A percentile compares a stretch with the other conserved stretches of the same genome.
phyloP scores from a whole-genome alignment of 2,113 vertebrate genomes.

The Cavia aperea region DNA sequence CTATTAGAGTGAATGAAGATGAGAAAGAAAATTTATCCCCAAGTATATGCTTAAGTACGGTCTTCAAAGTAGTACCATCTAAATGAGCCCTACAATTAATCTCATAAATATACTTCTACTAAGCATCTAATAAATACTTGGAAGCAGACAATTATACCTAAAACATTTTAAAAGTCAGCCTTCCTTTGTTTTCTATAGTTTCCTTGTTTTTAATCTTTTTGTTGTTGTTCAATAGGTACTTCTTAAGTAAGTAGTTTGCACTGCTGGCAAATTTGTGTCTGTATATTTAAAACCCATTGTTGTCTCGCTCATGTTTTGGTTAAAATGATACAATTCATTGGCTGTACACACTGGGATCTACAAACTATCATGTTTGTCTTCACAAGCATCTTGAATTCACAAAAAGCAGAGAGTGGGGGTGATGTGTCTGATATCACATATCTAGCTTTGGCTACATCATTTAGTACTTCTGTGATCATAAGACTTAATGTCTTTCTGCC shows the following conservation, averaged over 20 bases:
- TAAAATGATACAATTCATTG: neutral
- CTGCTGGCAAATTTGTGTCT: neutral
- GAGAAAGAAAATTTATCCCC: slow-evolving; percentile 52
- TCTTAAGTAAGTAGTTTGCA: neutral
- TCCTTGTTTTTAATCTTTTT: neutral
- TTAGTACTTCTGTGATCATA: neutral
- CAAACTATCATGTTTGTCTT: neutral
- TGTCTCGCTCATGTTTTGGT: neutral
- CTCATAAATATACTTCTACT: slow-evolving; percentile 41
- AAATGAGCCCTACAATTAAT: slow-evolving; percentile 52
- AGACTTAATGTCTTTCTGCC: neutral
- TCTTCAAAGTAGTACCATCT: slow-evolving; percentile 52
- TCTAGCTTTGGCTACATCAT: neutral
- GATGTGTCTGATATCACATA: neutral
- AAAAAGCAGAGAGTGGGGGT: neutral
- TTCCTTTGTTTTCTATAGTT: neutral
- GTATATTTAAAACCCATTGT: neutral
- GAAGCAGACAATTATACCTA: neutral
- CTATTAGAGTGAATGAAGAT: slow-evolving; percentile 10
- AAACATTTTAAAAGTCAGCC: neutral
- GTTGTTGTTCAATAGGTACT: neutral
- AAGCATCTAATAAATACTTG: slow-evolving; percentile 38
- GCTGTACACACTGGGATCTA: neutral
- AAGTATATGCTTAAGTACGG: slow-evolving; percentile 29
- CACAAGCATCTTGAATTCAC: neutral